phyloP scores from a whole-genome alignment of 2,888 invertebrate species.

The Parnassius smintheus region DNA sequence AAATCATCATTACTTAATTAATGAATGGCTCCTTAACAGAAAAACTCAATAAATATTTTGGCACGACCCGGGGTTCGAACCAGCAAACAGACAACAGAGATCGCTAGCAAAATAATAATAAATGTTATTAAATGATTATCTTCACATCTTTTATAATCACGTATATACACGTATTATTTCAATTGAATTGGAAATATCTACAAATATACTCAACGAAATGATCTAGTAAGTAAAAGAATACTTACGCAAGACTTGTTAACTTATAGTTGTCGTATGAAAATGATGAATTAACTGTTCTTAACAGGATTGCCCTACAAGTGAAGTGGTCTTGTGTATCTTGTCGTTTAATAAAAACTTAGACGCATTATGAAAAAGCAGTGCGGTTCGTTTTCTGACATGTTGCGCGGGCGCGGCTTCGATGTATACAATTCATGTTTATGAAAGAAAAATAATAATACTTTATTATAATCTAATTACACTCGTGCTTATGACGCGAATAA shows the following conservation, averaged over 20 bases:
- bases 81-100: too few species aligned
- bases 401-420: neutral
- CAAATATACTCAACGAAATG: neutral
- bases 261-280: conserved; percentile 6
- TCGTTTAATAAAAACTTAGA: conserved; percentile 19
- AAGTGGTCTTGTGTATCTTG: conserved; percentile 10
- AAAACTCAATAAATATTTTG: too few species aligned
- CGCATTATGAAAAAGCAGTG: conserved; percentile 4
- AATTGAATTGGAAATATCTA: too few species aligned
- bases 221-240: neutral
- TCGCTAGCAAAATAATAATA: too few species aligned
- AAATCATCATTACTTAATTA: too few species aligned
- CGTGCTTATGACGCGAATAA: too few species aligned
- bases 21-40: too few species aligned
- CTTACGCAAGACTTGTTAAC: conserved; percentile 1
- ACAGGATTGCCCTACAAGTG: conserved; percentile 12
- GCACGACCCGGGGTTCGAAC: too few species aligned
- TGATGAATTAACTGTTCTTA: conserved; percentile 20
- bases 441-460: conserved; percentile 27
- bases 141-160: too few species aligned
- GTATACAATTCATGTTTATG: conserved; percentile 4
- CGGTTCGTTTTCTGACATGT: conserved; percentile 9
- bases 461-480: too few species aligned
- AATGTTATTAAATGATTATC: too few species aligned
- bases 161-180: too few species aligned